phyloP scores from a whole-genome alignment of 2,888 invertebrate species.

The Ypsolopha sequella region DNA sequence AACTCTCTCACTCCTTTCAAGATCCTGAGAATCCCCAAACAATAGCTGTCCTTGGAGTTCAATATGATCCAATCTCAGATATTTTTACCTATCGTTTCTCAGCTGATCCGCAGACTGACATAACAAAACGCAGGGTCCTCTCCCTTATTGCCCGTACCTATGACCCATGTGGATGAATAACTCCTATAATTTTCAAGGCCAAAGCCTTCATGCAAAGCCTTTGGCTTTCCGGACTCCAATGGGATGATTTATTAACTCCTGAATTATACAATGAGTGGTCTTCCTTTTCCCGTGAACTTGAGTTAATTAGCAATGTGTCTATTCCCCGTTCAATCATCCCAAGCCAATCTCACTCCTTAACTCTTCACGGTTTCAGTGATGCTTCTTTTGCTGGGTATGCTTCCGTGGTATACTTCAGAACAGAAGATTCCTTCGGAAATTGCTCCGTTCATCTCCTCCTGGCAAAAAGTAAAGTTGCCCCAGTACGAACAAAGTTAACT shows the following conservation, averaged over 20 bases:
- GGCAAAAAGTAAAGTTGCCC: constrained; percentile 5
- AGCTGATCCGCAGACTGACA: background rate
- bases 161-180: constrained; percentile 1
- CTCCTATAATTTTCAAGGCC: background rate
- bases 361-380: constrained; percentile 3
- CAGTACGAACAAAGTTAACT: constrained; percentile 1
- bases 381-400: constrained; percentile 2
- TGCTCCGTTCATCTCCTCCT: background rate
- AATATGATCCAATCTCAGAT: background rate
- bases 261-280: background rate
- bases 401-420: constrained; percentile 1
- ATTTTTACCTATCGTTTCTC: background rate
- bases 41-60: constrained; percentile 1
- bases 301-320: background rate
- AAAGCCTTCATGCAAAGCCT: constrained; percentile 2
- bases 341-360: background rate
- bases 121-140: background rate
- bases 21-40: background rate
- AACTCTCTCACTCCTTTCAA: background rate
- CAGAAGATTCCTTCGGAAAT: background rate
- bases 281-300: background rate
- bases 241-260: background rate
- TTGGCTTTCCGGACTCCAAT: background rate
- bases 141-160: background rate
- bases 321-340: background rate